Evolutionary conservation across 2,113 vertebrate species (phyloP).

Genomic region (Ivindomyrus marchei): DNA sequence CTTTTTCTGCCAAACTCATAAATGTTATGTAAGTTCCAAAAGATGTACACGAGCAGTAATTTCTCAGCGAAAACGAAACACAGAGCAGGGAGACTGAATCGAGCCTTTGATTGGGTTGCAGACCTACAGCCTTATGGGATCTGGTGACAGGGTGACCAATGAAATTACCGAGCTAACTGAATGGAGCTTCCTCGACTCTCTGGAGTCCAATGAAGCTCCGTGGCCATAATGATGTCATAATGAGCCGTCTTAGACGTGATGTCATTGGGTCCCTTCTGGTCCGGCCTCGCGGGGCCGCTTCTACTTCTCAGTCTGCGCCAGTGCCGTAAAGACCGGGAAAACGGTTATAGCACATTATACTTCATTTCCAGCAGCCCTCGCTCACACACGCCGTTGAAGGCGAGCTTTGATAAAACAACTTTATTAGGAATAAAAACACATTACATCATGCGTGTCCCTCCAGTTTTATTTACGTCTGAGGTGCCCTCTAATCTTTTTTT

Average conservation of each 20-base stretch:
- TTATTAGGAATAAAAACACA: conserved; percentile 13
- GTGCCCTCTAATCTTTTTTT: conserved; percentile 7
- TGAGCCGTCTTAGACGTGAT: not conserved
- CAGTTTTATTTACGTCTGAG: conserved; percentile 16
- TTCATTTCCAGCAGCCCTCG: not conserved
- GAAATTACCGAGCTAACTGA: not conserved
- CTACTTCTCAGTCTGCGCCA: not conserved
- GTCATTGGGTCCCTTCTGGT: not conserved
- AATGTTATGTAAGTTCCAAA: not conserved
- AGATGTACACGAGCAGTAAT: not conserved
- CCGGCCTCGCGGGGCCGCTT: not conserved
- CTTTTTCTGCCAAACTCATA: conserved; percentile 2
- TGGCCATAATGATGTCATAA: not conserved
- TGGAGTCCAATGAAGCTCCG: not conserved
- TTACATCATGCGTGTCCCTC: not conserved
- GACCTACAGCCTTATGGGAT: not conserved
- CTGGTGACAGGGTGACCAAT: not conserved
- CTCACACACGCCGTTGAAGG: not conserved
- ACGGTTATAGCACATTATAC: not conserved
- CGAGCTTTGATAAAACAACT: not conserved
- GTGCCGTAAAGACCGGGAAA: not conserved
- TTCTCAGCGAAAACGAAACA: not conserved
- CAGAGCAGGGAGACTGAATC: not conserved
- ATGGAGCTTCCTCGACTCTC: not conserved
- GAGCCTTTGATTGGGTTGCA: not conserved